phyloP scores from a whole-genome alignment of 2,797 vertebrate species.

The Cercopithecus hamlyni region DNA sequence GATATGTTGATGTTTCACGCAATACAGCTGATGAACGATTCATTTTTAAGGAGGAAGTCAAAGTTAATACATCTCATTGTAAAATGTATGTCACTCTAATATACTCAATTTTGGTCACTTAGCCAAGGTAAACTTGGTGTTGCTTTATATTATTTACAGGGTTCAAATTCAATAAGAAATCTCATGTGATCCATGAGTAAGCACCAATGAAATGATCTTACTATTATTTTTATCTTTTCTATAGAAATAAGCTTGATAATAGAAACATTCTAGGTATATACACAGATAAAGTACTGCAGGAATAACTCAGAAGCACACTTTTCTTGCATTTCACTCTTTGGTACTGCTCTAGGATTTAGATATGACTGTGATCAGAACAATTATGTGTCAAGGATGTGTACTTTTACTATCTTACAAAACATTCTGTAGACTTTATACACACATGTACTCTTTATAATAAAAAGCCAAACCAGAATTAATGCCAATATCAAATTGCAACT shows the following conservation, averaged over 20 bases:
- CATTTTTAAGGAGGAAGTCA: background rate
- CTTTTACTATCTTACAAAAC: background rate
- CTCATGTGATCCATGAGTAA: background rate
- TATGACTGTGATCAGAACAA: background rate
- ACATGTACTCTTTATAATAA: background rate
- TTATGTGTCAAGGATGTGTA: background rate
- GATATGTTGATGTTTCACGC: background rate
- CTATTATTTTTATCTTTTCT: background rate
- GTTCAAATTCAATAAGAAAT: background rate
- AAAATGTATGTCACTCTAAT: background rate
- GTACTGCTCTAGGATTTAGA: background rate
- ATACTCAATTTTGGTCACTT: background rate
- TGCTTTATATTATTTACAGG: background rate
- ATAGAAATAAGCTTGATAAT: background rate
- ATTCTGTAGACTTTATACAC: background rate
- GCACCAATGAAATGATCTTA: background rate
- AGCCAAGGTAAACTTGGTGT: background rate
- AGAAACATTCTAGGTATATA: background rate
- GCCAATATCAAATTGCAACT: background rate
- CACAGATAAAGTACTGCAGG: background rate
- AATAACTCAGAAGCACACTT: background rate
- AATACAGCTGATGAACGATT: background rate
- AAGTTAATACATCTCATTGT: background rate
- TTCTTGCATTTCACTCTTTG: background rate
- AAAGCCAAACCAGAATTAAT: background rate